Percentiles rank a stretch among this genome's conserved stretches.
These are phyloP conservation scores for Sinonovacula constricta DNA, from an alignment of 1,140 invertebrate species.

Conservation along the genomic window DNA sequence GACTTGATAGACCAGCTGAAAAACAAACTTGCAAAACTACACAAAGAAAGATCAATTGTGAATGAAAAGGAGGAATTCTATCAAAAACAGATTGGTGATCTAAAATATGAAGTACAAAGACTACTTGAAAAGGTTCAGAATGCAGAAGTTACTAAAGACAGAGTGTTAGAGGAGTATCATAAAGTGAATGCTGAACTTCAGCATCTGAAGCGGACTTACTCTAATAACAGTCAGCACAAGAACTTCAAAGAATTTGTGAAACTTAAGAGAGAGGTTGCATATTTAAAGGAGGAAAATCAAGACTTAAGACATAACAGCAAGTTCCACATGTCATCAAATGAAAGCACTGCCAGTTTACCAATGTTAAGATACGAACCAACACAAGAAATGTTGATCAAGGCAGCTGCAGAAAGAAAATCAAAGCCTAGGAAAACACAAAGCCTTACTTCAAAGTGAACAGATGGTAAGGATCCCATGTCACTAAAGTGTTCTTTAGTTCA, in stretches of 20 bases:
- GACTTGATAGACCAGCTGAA: constrained; percentile 47
- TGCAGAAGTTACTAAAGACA: constrained; percentile 38
- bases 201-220: constrained; percentile 33
- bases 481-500: too few species aligned
- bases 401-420: constrained; percentile 10
- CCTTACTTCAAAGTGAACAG: too few species aligned
- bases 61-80: constrained; percentile 35
- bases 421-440: constrained; percentile 32
- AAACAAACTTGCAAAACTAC: constrained; percentile 44
- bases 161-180: constrained; percentile 47
- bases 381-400: background rate
- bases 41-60: constrained; percentile 44
- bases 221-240: constrained; percentile 6
- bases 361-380: constrained; percentile 38
- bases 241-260: constrained; percentile 52
- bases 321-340: background rate
- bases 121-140: constrained; percentile 32
- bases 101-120: constrained; percentile 36
- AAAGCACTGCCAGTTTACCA: constrained; percentile 15
- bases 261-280: constrained; percentile 33
- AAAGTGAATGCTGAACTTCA: constrained; percentile 27
- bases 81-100: constrained; percentile 36
- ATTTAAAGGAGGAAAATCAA: constrained; percentile 32
- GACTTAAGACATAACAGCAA: constrained; percentile 19
- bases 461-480: too few species aligned